Evolutionary conservation across 2,888 invertebrate species (phyloP).

Genomic region (Cyaniris semiargus): DNA sequence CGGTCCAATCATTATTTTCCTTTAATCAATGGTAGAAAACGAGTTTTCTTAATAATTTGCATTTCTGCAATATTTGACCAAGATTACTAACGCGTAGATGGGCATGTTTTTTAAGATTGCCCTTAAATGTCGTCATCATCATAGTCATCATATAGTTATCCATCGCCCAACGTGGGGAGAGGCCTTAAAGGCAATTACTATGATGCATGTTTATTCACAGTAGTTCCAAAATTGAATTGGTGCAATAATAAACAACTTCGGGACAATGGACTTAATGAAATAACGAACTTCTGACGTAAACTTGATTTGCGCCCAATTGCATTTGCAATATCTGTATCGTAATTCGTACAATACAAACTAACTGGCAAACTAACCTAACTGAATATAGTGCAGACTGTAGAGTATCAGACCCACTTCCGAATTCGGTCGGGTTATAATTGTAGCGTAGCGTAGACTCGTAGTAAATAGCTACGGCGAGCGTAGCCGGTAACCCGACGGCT

Average conservation of each 20-base stretch:
- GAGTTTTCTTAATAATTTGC: too few species aligned
- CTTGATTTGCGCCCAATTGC: constrained; percentile 44
- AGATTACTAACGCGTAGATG: too few species aligned
- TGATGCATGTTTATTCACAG: neutral
- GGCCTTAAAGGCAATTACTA: neutral
- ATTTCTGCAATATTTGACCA: too few species aligned
- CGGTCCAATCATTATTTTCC: too few species aligned
- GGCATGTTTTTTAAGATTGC: too few species aligned
- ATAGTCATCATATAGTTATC: too few species aligned
- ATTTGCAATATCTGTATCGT: constrained; percentile 46
- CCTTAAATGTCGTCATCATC: too few species aligned
- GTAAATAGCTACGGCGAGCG: constrained; percentile 58
- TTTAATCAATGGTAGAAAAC: too few species aligned
- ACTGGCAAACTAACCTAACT: neutral
- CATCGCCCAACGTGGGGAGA: too few species aligned
- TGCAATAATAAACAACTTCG: constrained; percentile 1
- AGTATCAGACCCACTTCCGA: constrained; percentile 44
- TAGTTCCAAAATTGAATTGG: neutral
- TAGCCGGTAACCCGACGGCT: constrained; percentile 59
- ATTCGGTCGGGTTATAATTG: constrained; percentile 53
- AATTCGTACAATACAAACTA: constrained; percentile 43
- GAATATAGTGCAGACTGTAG: neutral
- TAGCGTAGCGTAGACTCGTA: constrained; percentile 68
- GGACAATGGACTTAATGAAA: constrained; percentile 21
- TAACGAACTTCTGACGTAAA: constrained; percentile 40